phyloP scores from a whole-genome alignment of 1,140 invertebrate species.

The Diabrotica virgifera region DNA sequence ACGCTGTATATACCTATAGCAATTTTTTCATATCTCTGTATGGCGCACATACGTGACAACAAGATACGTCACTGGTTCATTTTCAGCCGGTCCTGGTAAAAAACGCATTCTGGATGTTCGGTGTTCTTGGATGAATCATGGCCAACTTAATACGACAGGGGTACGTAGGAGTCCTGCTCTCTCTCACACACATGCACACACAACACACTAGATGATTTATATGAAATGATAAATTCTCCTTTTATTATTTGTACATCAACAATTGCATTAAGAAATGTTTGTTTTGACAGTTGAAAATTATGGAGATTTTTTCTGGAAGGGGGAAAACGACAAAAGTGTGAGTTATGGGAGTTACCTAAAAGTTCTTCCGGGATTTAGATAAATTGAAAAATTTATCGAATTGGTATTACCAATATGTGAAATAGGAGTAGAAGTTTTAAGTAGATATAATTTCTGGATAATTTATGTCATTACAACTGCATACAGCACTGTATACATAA shows the following conservation, averaged over 20 bases:
- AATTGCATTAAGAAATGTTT: slow-evolving; percentile 3
- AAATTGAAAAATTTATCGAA: not conserved
- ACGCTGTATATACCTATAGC: no score
- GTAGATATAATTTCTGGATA: no score
- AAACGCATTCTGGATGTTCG: not conserved
- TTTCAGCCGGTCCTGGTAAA: not conserved
- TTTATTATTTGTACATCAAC: slow-evolving; percentile 3
- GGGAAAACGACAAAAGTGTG: not conserved
- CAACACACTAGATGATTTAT: not conserved
- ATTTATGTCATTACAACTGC: no score
- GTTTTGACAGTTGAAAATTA: slow-evolving; percentile 3
- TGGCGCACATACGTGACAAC: no score
- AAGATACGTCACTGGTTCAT: not conserved
- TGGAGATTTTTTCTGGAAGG: not conserved
- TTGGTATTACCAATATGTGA: not conserved
- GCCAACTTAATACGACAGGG: not conserved
- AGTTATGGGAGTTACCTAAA: slow-evolving; percentile 1
- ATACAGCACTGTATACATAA: no score
- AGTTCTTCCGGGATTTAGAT: not conserved
- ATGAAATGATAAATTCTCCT: slow-evolving; percentile 1
- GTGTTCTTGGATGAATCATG: not conserved
- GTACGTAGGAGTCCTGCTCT: slow-evolving; percentile 1
- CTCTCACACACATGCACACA: no score
- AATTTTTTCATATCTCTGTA: no score
- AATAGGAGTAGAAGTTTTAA: no score